Percentiles rank a stretch among this genome's conserved stretches.
These are phyloP conservation scores for Anableps anableps DNA, from an alignment of 2,797 vertebrate species.

Conservation along the genomic window DNA sequence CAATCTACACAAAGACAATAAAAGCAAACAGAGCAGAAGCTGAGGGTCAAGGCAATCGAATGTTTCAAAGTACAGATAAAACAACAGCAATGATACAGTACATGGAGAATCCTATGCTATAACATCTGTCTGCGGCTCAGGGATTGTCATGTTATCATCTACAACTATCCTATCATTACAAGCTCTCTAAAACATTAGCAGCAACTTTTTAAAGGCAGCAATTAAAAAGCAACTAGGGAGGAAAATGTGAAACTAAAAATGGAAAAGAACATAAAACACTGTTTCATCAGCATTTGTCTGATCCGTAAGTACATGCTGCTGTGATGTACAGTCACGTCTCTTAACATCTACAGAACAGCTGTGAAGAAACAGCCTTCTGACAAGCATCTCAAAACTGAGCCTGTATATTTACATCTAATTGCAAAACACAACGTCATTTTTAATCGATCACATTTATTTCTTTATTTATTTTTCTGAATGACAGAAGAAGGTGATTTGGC, in stretches of 20 bases:
- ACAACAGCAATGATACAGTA: conserved; percentile 66
- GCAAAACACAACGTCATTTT: conserved; percentile 63
- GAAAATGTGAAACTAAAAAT: conserved; percentile 48
- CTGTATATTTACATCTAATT: conserved; percentile 76
- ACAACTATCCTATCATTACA: conserved; percentile 70
- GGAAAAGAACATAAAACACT: conserved; percentile 20
- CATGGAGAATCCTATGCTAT: conserved; percentile 59
- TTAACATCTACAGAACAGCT: conserved; percentile 64
- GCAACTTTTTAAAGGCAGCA: conserved; percentile 76
- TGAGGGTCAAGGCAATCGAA: conserved; percentile 51
- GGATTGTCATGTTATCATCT: conserved; percentile 80
- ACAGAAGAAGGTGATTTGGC: conserved; percentile 17
- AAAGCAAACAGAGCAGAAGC: conserved; percentile 74
- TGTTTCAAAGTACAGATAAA: conserved; percentile 45
- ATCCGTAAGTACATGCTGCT: conserved; percentile 54
- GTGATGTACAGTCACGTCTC: conserved; percentile 29
- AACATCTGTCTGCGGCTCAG: conserved; percentile 83
- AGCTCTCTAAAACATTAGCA: conserved; percentile 80
- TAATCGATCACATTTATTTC: conserved; percentile 40
- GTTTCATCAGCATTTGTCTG: conserved; percentile 56
- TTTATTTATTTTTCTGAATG: conserved; percentile 5
- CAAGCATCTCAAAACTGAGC: conserved; percentile 67
- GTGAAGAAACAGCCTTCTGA: conserved; percentile 75
- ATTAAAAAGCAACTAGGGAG: conserved; percentile 56
- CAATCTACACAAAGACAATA: conserved; percentile 79